Percentiles rank a stretch among this genome's conserved stretches.
Conservation (phyloP, 1,140 invertebrate species). For the Oreohelix idahoensis region DNA sequence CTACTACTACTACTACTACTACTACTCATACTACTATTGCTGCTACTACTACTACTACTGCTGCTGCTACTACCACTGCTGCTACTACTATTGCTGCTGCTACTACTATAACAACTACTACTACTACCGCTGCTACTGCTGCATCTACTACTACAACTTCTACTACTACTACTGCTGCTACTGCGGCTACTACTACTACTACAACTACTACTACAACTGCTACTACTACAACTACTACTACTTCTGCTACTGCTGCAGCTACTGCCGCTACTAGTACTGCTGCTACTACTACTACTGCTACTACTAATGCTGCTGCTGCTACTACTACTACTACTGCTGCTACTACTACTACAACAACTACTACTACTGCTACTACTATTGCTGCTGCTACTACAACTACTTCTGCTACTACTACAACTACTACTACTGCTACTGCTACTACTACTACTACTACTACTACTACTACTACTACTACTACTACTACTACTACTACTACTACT, state of each 20-base stretch:
- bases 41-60: constrained; percentile 14
- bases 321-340: constrained; percentile 19
- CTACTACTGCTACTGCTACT: constrained; percentile 29
- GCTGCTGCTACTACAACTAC: no score
- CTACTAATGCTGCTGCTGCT: no score
- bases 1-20: no score
- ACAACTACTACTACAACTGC: not conserved
- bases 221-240: constrained; percentile 13
- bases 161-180: no score
- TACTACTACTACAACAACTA: constrained; percentile 29
- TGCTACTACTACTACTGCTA: no score
- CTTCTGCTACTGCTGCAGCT: no score
- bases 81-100: constrained; percentile 24
- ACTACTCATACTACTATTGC: no score
- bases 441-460: constrained; percentile 33
- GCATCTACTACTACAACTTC: no score
- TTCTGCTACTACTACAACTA: no score
- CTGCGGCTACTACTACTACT: no score
- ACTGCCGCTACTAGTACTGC: no score
- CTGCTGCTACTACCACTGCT: constrained; percentile 16
- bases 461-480: constrained; percentile 33
- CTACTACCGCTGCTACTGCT: no score
- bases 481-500: constrained; percentile 30
- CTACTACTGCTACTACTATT: constrained; percentile 22
- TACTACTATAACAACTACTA: constrained; percentile 20